Evolutionary conservation across 92 coral and sea anemone genomes (phyloP), one percentile per base, ranked within the genome.

Genomic region (Muricea muricata): DNA sequence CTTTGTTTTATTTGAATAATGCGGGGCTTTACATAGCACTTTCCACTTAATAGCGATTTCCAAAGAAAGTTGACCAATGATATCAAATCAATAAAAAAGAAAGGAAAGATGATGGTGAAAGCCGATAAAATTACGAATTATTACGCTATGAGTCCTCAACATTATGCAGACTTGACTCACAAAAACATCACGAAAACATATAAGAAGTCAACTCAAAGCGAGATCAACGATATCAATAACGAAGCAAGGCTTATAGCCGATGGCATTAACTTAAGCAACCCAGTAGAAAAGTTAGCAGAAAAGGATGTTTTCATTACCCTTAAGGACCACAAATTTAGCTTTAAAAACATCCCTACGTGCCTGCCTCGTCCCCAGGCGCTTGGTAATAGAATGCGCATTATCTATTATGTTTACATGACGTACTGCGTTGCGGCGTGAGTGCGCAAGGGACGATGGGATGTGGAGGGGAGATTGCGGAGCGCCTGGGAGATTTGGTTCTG

Each of bases 251-350:
- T 5, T 25, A 69, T 69, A 8, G 76, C 76, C 1, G 40, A 20
- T 1, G 10, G 26, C 21, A 8, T 69, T 1, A 35, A 35, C 23
- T 12, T 69, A 14, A 35, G 46, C 45, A 26, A 69, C 48, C 76
- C 47, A n/a, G 7, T 69, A 14, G 76, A 69, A 5, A 10, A 29
- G 21, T 11, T 69, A 35, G 48, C 42, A 10, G 12, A 69, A 69
- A 69, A 29, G 20, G 28, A 31, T 6, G 78, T 34, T 7, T 72
- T 72, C 28, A 40, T 72, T 3, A 40, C 55, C 7, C 56, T 72
- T 9, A 72, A 72, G 42, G 78, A 72, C 26, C 78, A 72, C 34
- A 72, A 72, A n/a, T 28, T n/a, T 28, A 72, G 26, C 57, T 72
- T 72, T 40, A n/a, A n/a, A n/a, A n/a, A n/a, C n/a, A n/a, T n/a